Evolutionary conservation across 2,113 vertebrate species (phyloP).

Genomic region (Aix galericulata): DNA sequence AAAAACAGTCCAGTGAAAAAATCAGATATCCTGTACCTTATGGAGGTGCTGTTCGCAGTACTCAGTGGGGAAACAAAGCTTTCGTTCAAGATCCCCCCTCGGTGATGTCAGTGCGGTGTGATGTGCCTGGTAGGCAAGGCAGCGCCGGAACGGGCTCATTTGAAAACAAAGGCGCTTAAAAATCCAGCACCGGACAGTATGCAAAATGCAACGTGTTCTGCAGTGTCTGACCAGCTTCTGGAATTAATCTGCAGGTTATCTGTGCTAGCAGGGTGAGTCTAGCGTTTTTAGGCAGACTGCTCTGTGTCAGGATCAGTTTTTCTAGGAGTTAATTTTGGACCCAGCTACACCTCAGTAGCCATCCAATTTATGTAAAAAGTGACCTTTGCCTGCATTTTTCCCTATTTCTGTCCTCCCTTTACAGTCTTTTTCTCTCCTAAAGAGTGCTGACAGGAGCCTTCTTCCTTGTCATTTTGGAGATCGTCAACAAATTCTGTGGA

Average conservation of each 20-base stretch:
- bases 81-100: neutral
- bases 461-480: conserved; percentile 67
- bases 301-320: neutral
- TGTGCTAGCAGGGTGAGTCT: accelerated
- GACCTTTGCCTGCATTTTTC: conserved; percentile 23
- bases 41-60: neutral
- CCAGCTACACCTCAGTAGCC: neutral
- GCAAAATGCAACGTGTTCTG: accelerated
- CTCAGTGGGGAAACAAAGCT: neutral
- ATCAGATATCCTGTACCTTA: neutral
- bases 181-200: accelerated
- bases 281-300: neutral
- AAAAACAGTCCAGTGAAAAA: neutral
- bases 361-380: neutral
- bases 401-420: neutral
- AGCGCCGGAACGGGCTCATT: neutral
- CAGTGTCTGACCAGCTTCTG: accelerated
- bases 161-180: neutral
- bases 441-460: conserved; percentile 70
- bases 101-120: accelerated
- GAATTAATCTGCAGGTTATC: neutral
- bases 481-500: conserved; percentile 65
- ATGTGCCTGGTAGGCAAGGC: neutral
- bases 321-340: neutral
- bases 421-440: conserved; percentile 6